These are phyloP conservation scores for Galeopsomyia nigrocyanea DNA, from an alignment of 2,888 invertebrate species.

Conservation along the genomic window DNA sequence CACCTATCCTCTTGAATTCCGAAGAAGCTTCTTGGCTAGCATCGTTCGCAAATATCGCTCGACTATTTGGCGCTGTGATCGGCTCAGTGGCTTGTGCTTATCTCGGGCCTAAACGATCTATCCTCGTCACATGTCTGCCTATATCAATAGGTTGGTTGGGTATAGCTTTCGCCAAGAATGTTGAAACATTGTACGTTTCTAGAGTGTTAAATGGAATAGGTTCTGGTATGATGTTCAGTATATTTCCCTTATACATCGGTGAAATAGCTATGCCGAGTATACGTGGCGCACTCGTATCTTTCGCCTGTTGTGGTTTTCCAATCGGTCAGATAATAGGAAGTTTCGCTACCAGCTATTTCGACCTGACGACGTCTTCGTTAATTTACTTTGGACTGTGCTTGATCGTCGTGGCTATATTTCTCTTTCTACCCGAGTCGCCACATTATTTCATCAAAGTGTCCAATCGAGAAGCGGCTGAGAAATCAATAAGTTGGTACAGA, in stretches of 20 bases:
- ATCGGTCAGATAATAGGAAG: slow-evolving; percentile 58
- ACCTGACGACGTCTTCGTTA: slow-evolving; percentile 51
- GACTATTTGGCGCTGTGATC: slow-evolving; percentile 51
- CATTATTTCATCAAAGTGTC: slow-evolving; percentile 46
- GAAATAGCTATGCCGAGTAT: slow-evolving; percentile 57
- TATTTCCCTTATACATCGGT: slow-evolving; percentile 56
- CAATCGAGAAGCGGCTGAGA: neutral
- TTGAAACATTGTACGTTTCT: slow-evolving; percentile 51
- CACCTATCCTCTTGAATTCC: slow-evolving; percentile 44
- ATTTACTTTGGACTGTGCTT: slow-evolving; percentile 54
- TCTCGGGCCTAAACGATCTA: slow-evolving; percentile 45
- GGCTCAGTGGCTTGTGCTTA: slow-evolving; percentile 35
- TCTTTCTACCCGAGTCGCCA: slow-evolving; percentile 56
- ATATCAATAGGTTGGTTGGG: slow-evolving; percentile 49
- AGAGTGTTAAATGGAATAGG: slow-evolving; percentile 51
- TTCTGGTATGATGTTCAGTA: slow-evolving; percentile 54
- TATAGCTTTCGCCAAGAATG: slow-evolving; percentile 49
- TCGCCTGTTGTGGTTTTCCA: slow-evolving; percentile 57
- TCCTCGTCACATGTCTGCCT: slow-evolving; percentile 50
- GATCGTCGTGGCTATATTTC: slow-evolving; percentile 40
- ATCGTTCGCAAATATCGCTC: slow-evolving; percentile 51
- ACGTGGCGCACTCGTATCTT: slow-evolving; percentile 57
- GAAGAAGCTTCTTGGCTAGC: slow-evolving; percentile 56
- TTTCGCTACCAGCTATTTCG: slow-evolving; percentile 53
- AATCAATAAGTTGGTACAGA: neutral